These are phyloP conservation scores for Halcyon leucocephala DNA, from an alignment of 2,797 vertebrate genomes.

Conservation along the genomic window DNA sequence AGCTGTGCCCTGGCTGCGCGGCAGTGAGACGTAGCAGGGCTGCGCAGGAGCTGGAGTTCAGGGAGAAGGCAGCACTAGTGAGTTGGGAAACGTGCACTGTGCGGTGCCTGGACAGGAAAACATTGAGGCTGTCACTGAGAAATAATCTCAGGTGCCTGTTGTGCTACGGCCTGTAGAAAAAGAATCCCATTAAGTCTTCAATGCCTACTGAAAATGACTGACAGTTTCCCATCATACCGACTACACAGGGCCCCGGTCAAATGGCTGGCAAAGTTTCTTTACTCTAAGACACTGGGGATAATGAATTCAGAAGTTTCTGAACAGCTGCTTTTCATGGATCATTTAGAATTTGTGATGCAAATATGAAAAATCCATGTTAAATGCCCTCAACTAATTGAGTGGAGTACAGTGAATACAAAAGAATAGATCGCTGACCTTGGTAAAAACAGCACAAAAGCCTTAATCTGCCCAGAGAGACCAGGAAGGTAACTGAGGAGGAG, in stretches of 20 bases:
- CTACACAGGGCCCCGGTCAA: neutral
- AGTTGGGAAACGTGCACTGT: neutral
- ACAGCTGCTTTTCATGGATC: constrained; percentile 72
- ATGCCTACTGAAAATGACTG: neutral
- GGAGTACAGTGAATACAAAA: constrained; percentile 7
- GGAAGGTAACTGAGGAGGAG: neutral
- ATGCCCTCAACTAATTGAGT: constrained; percentile 67
- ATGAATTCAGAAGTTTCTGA: constrained; percentile 62
- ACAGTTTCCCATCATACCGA: constrained; percentile 13
- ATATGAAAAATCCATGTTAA: constrained; percentile 70
- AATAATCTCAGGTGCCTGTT: neutral
- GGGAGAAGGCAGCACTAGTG: neutral
- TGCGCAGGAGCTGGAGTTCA: neutral
- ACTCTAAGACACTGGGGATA: constrained; percentile 7
- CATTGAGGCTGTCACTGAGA: neutral
- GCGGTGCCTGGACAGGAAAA: neutral
- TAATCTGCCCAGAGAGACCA: constrained; percentile 39
- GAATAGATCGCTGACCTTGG: constrained; percentile 47
- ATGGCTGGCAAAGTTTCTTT: constrained; percentile 34
- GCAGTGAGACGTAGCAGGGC: accelerated
- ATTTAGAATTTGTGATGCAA: constrained; percentile 72
- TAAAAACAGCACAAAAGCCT: constrained; percentile 45
- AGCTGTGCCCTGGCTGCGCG: accelerated
- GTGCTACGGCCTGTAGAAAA: neutral
- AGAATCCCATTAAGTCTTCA: neutral